Percentiles rank a stretch among this genome's conserved stretches.
Evolutionary conservation across 2,888 invertebrate species (phyloP).

Genomic region (Drosophila lacicola): DNA sequence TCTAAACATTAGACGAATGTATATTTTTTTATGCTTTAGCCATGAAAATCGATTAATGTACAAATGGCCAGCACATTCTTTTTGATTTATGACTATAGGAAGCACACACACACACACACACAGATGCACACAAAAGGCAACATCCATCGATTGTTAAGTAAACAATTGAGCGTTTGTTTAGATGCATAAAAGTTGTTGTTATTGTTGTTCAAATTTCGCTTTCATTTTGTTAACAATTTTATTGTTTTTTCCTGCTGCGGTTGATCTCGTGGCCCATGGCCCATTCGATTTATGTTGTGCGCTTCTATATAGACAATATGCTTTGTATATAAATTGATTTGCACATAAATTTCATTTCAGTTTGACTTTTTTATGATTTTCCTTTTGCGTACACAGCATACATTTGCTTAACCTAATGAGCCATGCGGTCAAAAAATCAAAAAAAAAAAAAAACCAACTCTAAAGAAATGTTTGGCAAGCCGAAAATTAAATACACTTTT

Average conservation of each 20-base stretch:
- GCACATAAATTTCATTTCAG: slow-evolving; percentile 32
- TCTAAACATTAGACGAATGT: slow-evolving; percentile 45
- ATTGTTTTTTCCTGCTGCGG: slow-evolving; percentile 15
- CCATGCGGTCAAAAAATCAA: slow-evolving; percentile 27
- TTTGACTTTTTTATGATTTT: slow-evolving; percentile 41
- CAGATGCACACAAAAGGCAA: slow-evolving; percentile 24
- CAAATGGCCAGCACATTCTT: slow-evolving; percentile 51
- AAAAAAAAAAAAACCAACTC: too few species aligned
- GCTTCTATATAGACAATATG: slow-evolving; percentile 9
- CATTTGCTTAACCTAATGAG: slow-evolving; percentile 62
- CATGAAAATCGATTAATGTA: slow-evolving; percentile 73
- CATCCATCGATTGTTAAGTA: slow-evolving; percentile 58
- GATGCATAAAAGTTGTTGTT: slow-evolving; percentile 54
- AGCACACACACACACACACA: slow-evolving; percentile 23
- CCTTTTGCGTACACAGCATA: not conserved
- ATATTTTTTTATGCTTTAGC: slow-evolving; percentile 61
- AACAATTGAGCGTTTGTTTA: slow-evolving; percentile 55
- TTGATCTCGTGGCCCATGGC: slow-evolving; percentile 39
- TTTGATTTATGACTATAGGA: slow-evolving; percentile 66
- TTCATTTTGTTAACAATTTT: slow-evolving; percentile 20
- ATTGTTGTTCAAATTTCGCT: slow-evolving; percentile 51
- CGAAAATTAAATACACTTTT: too few species aligned
- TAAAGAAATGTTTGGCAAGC: too few species aligned
- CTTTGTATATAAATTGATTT: slow-evolving; percentile 48
- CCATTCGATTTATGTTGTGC: slow-evolving; percentile 27